Evolutionary conservation across 2,797 vertebrate genomes (phyloP), one percentile per base, ranked within the genome.

Genomic region (Sebastes flavidus): DNA sequence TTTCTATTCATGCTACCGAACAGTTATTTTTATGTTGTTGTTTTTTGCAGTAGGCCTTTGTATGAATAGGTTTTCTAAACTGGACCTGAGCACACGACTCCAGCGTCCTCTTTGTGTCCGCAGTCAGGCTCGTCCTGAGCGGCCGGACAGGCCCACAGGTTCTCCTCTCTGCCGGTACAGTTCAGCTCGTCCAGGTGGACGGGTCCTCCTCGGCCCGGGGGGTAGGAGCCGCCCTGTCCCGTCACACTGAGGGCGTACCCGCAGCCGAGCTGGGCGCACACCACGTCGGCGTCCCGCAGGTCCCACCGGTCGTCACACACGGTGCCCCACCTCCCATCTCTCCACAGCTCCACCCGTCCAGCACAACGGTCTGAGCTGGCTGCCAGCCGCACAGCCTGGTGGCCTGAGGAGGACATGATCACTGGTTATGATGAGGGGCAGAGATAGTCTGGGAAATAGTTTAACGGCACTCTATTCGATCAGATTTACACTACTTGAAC

Each of bases 41-140:
- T 42, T 10, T 25, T 16, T 42, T 8, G 1, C 34, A 16, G 20
- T 6, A 60, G 16, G 20, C n/a, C 34, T 6, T 13, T 63, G 29
- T 18, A 22, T 34, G 10, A 61, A 6, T 14, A 25, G 0, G 13
- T 38, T 1, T 13, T 25, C 1, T 27, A 0, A 27, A 34, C 27
- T 34, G 13, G 81, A 95, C 95, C 95, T 93, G 95, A 96, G 68
- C 95, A 96, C 2, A 94, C 71, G 8, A 96, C 91, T 6, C 94
- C 94, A 18, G 94, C 95, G 0, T 96, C 95, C 77, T 96, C 95
- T 30, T 95, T 96, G 89, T 96, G 95, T 42, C 95, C 95, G 6
- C 95, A 96, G 92, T 95, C 94, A 1, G 86, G 4, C 8, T 78
- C 74, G 0, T 84, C 69, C 25, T 0, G 65, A 1, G 59, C 10